A percentile compares a stretch with the other conserved stretches of the same genome.
These are phyloP conservation scores for Aleiodes alternator DNA, from an alignment of 2,888 invertebrate species.

Conservation along the genomic window DNA sequence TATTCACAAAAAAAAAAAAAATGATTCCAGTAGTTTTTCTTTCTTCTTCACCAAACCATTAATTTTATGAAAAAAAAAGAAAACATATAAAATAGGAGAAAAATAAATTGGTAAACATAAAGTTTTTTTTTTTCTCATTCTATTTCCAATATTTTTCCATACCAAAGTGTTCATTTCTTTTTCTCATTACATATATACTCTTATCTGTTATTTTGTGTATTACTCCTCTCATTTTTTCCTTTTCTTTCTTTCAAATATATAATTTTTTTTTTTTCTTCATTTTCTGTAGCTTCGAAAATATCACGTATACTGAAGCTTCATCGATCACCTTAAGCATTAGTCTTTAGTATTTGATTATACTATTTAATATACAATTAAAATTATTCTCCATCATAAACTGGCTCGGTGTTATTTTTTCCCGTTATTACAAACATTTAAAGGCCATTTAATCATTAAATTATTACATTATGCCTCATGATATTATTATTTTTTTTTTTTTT, in stretches of 20 bases:
- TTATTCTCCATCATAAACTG: conserved; percentile 4
- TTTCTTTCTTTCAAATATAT: conserved; percentile 50
- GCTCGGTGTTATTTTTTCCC: conserved; percentile 29
- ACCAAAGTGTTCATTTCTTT: conserved; percentile 35
- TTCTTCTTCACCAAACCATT: conserved; percentile 44
- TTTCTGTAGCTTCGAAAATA: conserved; percentile 60
- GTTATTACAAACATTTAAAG: conserved; percentile 20
- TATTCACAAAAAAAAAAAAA: conserved; percentile 52
- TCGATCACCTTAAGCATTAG: conserved; percentile 73
- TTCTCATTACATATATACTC: conserved; percentile 45
- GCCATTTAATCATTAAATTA: conserved; percentile 13
- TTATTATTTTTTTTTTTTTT: background rate
- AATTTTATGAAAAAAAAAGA: background rate
- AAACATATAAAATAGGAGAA: conserved; percentile 7
- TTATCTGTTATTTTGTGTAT: conserved; percentile 51
- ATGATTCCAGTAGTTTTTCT: conserved; percentile 47
- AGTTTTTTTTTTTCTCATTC: conserved; percentile 23
- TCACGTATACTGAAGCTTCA: conserved; percentile 64
- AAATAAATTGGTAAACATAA: conserved; percentile 15
- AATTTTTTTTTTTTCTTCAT: conserved; percentile 51
- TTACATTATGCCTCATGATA: conserved; percentile 9
- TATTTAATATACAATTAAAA: conserved; percentile 71
- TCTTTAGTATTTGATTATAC: conserved; percentile 74
- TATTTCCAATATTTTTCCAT: conserved; percentile 39
- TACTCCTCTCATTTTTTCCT: conserved; percentile 50